These are phyloP conservation scores for Lucilia sericata DNA, from an alignment of 1,140 invertebrate genomes.

Conservation along the genomic window DNA sequence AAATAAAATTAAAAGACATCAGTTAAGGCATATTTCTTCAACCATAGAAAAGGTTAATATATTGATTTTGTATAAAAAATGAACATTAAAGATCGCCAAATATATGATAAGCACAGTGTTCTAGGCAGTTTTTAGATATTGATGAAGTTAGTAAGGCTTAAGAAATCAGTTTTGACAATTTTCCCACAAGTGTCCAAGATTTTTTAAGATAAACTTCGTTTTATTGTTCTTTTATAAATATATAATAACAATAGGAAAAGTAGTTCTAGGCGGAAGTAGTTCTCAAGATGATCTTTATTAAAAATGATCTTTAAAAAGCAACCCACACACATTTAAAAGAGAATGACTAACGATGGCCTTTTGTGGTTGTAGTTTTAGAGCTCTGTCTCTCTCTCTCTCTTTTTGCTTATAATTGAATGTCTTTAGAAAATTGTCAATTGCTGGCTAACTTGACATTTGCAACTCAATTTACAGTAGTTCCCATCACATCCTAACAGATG, in stretches of 20 bases:
- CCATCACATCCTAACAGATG: neutral
- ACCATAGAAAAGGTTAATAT: neutral
- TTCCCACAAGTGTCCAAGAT: slow-evolving; percentile 13
- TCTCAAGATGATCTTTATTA: neutral
- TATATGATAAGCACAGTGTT: neutral
- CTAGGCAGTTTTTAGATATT: neutral
- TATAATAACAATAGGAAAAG: neutral
- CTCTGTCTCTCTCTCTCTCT: neutral
- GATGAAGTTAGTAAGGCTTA: neutral
- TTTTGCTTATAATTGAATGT: no score
- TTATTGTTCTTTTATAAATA: neutral
- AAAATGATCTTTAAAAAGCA: no score
- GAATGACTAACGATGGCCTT: neutral
- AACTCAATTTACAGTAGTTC: slow-evolving; percentile 14
- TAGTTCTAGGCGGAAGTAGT: neutral
- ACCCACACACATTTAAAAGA: slow-evolving; percentile 4
- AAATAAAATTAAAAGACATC: no score
- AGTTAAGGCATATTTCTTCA: neutral
- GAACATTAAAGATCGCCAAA: slow-evolving; percentile 6
- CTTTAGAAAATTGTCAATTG: neutral
- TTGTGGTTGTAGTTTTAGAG: neutral
- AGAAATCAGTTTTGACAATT: neutral
- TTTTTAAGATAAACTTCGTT: neutral
- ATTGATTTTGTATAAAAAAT: neutral
- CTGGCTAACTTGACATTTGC: neutral